Evolutionary conservation across 1,140 invertebrate genomes (phyloP), one percentile per base, ranked within the genome.

Genomic region (Eulimnadia texana): DNA sequence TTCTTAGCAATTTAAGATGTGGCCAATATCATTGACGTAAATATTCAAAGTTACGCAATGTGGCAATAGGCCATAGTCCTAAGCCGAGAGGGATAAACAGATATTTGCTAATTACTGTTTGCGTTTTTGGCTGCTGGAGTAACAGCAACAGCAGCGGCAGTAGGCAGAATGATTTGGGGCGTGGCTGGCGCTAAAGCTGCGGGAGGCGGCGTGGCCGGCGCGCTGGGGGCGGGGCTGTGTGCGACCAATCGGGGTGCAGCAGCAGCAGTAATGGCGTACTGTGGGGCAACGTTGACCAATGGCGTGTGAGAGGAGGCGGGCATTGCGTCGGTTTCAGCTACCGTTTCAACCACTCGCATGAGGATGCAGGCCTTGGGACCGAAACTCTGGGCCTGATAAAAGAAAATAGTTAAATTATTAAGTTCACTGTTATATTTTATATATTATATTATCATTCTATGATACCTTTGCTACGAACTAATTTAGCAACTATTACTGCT

Each of bases 341-440:
- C 84, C 0, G 88, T 92, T 72, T 97, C 93, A 52, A 97, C 90
- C 20, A 98, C 88, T 67, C 92, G 85, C 88, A 98, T 97, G 9
- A 93, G 80, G 54, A 95, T 91, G 69, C 94, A 90, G 0, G 93
- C 93, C 65, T 90, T 87, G 0, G 91, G 87, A 0, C 93, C 93
- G 73, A 95, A 98, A 66, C 91, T 92, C 71, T 95, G 92, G 1
- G 93, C 93, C 78, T 88, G 64, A 55, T 70, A 66, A 61, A 65
- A 63, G 56, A 29, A 22, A 50, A 9, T 29, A 20, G 27, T 50
- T 23, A 58, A 10, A 6, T 29, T 13, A 49, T 3, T 25, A 24
- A 10, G 23, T 2, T 22, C 50, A 19, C 3, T 19, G 23, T 19
- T 50, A 50, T 6, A 50, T 50, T 19, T 22, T 50, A 50, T 19